A percentile compares a stretch with the other conserved stretches of the same genome.
Conservation (phyloP, 2,888 invertebrate species). For the Pseudolycoriella hygida region DNA sequence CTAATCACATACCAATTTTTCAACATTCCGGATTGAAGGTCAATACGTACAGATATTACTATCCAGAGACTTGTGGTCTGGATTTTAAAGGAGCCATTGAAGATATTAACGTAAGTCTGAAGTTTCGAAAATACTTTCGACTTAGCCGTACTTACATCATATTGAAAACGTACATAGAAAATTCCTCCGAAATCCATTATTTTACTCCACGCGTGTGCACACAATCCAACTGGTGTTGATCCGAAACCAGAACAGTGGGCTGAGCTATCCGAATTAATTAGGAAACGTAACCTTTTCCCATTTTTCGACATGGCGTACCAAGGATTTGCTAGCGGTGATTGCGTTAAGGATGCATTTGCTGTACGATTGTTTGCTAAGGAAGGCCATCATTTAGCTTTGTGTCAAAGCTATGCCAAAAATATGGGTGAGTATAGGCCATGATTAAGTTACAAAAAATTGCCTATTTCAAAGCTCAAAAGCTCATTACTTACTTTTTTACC, state of each 20-base stretch:
- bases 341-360: conserved; percentile 74
- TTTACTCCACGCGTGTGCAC: conserved; percentile 91
- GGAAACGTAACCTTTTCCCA: conserved; percentile 63
- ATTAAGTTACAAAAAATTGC: no score
- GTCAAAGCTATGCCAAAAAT: conserved; percentile 96
- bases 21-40: conserved; percentile 71
- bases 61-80: conserved; percentile 82
- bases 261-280: conserved; percentile 66
- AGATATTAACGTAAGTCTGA: conserved; percentile 67
- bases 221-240: conserved; percentile 95
- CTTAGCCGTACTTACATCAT: no score
- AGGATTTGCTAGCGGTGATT: conserved; percentile 82
- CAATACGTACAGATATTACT: conserved; percentile 86
- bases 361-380: conserved; percentile 75
- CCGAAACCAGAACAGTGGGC: conserved; percentile 78
- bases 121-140: no score
- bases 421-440: conserved; percentile 64
- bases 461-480: no score
- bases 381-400: conserved; percentile 69
- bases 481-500: no score
- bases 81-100: conserved; percentile 79
- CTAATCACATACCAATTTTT: conserved; percentile 92
- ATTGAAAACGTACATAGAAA: conserved; percentile 44
- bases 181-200: conserved; percentile 83
- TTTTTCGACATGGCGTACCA: conserved; percentile 99